Percentiles rank a stretch among this genome's conserved stretches.
Conservation (phyloP, 2,888 invertebrate genomes). For the Caenorhabditis wallacei region DNA sequence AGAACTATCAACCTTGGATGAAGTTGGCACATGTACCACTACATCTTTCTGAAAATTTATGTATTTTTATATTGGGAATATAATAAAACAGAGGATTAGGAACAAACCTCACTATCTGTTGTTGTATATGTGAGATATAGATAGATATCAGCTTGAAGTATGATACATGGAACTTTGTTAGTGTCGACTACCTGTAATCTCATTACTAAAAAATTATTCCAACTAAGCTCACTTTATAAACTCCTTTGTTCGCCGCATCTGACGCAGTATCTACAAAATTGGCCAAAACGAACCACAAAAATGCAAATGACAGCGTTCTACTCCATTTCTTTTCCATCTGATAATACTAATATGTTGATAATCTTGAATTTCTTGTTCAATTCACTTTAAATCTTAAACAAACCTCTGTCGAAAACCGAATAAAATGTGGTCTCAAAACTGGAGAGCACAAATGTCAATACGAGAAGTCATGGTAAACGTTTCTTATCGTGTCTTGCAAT, state of each 20-base stretch:
- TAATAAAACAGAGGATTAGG: background rate
- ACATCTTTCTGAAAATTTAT: slow-evolving; percentile 51
- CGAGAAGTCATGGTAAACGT: slow-evolving; percentile 11
- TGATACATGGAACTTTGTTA: slow-evolving; percentile 58
- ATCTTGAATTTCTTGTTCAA: background rate
- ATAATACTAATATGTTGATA: background rate
- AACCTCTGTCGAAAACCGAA: background rate
- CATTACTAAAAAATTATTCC: background rate
- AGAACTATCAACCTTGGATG: slow-evolving; percentile 41
- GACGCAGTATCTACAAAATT: slow-evolving; percentile 12
- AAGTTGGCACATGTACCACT: slow-evolving; percentile 55
- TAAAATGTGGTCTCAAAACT: slow-evolving; percentile 3
- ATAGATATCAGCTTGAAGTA: slow-evolving; percentile 63
- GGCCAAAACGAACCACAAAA: background rate
- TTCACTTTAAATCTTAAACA: background rate
- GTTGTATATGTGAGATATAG: slow-evolving; percentile 66
- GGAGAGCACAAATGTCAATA: slow-evolving; percentile 33
- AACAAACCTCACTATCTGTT: slow-evolving; percentile 41
- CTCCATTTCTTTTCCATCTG: slow-evolving; percentile 3
- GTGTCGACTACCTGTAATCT: slow-evolving; percentile 55
- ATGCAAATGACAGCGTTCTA: background rate
- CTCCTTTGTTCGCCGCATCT: slow-evolving; percentile 50
- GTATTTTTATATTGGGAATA: no score
- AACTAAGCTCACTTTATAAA: slow-evolving; percentile 32
- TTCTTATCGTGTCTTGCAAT: slow-evolving; percentile 24